A percentile compares a stretch with the other conserved stretches of the same genome.
These are phyloP conservation scores for Sphenodon punctatus DNA, from an alignment of 2,797 vertebrate genomes.

Conservation along the genomic window DNA sequence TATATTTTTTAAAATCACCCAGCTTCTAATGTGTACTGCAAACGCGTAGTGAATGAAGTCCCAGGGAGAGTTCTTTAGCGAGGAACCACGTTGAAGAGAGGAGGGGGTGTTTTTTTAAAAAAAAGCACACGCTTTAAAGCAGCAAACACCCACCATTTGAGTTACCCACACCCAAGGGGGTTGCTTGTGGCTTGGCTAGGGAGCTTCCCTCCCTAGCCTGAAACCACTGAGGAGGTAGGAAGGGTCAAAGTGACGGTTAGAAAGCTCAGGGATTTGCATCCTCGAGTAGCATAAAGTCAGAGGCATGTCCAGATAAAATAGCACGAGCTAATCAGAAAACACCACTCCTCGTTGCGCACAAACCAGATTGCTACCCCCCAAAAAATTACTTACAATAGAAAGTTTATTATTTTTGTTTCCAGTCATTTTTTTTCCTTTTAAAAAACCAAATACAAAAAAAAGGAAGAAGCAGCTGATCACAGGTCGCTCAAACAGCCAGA, in stretches of 20 bases:
- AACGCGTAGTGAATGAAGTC: too few relatives aligned
- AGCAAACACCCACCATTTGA: conserved; percentile 50
- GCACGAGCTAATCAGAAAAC: conserved; percentile 56
- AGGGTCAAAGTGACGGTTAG: conserved; percentile 45
- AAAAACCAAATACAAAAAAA: conserved; percentile 72
- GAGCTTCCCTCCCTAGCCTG: conserved; percentile 51
- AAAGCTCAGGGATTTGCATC: too few relatives aligned
- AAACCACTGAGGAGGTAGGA: conserved; percentile 49
- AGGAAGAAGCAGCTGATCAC: conserved; percentile 88
- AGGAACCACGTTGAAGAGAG: conserved; percentile 53
- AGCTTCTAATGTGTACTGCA: too few relatives aligned
- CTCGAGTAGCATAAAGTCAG: background rate
- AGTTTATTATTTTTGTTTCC: conserved; percentile 96
- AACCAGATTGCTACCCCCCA: conserved; percentile 69
- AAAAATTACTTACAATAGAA: conserved; percentile 89
- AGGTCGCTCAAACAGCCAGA: conserved; percentile 89
- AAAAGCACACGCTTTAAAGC: conserved; percentile 54
- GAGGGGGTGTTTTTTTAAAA: conserved; percentile 47
- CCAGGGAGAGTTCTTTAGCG: conserved; percentile 45
- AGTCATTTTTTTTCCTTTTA: conserved; percentile 84
- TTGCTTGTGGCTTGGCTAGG: conserved; percentile 39
- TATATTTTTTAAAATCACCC: too few relatives aligned
- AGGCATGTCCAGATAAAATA: background rate
- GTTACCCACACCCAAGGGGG: conserved; percentile 49
- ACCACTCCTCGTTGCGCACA: conserved; percentile 65